Conservation (phyloP, 2,888 invertebrate genomes). For the Mellilla xanthometata region DNA sequence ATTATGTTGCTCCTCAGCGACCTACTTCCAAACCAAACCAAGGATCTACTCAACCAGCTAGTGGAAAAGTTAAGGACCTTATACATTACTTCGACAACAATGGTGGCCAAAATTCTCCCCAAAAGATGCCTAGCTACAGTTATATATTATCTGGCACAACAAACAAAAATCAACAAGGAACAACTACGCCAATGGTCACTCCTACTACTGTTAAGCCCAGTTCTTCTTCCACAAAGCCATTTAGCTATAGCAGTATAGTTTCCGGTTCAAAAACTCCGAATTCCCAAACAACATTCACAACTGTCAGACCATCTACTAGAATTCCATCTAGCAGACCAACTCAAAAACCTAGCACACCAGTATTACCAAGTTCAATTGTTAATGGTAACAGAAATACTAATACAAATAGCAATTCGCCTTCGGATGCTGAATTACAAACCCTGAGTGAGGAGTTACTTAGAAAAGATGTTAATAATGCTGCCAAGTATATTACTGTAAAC, state of each 20-base stretch:
- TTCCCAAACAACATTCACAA: constrained; percentile 28
- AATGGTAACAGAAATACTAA: constrained; percentile 52
- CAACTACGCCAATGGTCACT: constrained; percentile 27
- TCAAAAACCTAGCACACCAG: constrained; percentile 44
- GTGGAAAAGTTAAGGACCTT: constrained; percentile 67
- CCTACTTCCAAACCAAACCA: constrained; percentile 32
- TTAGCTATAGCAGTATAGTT: constrained; percentile 59
- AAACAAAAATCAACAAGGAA: constrained; percentile 34
- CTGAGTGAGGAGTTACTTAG: constrained; percentile 87
- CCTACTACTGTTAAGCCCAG: constrained; percentile 33
- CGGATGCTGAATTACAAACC: constrained; percentile 85
- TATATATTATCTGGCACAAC: constrained; percentile 52
- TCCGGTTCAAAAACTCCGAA: constrained; percentile 51
- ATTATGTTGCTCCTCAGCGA: constrained; percentile 36
- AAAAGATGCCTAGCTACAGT: constrained; percentile 65
- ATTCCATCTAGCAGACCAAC: constrained; percentile 31
- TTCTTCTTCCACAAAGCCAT: constrained; percentile 47
- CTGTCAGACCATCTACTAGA: constrained; percentile 40
- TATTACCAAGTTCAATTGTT: constrained; percentile 73
- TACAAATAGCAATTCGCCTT: constrained; percentile 49
- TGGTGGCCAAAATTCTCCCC: constrained; percentile 39
- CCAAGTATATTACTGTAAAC: constrained; percentile 86
- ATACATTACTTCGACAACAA: constrained; percentile 62
- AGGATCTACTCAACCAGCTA: constrained; percentile 30
- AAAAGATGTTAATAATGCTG: constrained; percentile 89